Base-by-base conservation (phyloP, 2,888 invertebrate species). In the Pheosia tremula region DNA sequence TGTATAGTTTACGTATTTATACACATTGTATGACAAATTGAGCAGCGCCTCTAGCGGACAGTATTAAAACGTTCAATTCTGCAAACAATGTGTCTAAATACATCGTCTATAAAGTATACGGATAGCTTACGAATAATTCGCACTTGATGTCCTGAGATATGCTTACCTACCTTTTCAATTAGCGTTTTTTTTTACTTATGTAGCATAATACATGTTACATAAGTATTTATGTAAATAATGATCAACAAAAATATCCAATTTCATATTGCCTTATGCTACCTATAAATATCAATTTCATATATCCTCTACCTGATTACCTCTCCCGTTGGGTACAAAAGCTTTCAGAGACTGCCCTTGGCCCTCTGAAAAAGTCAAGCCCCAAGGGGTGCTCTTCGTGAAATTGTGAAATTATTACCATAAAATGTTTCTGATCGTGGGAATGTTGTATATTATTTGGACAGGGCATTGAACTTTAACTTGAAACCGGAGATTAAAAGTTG, bases 231-330 rank as follows among this genome's bases (percentile, higher is more conserved):
- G 4, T 47, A 47, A 45, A n/a, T n/a, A n/a, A 47, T 43, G 4
- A 43, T 43, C 43, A 43, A 47, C 47, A 47, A 11, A 47, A 47
- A 47, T 47, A n/a, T n/a, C 47, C 9, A 6, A 47, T n/a, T 5
- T 11, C 9, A 5, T 47, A 4, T 9, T 47, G 6, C n/a, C 50
- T 6, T 50, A 24, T 50, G 24, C 24, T 24, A 24, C 24, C 24
- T 24, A 24, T 24, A 47, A 50, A 50, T 53, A 53, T 53, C 53
- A 53, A 36, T 53, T 53, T 53, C 53, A 53, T 38, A 37, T 11
- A 53, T 36, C 36, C 37, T 10, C 37, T 37, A 37, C 11, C 52
- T 52, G 52, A 36, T 13, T 24, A 52, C 36, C 9, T 11, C 11
- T 53, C 37, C 37, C 53, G 37, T 37, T 4, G 53, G 53, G 53